phyloP scores from a whole-genome alignment of 2,888 invertebrate genomes.

The Philonicus albiceps region DNA sequence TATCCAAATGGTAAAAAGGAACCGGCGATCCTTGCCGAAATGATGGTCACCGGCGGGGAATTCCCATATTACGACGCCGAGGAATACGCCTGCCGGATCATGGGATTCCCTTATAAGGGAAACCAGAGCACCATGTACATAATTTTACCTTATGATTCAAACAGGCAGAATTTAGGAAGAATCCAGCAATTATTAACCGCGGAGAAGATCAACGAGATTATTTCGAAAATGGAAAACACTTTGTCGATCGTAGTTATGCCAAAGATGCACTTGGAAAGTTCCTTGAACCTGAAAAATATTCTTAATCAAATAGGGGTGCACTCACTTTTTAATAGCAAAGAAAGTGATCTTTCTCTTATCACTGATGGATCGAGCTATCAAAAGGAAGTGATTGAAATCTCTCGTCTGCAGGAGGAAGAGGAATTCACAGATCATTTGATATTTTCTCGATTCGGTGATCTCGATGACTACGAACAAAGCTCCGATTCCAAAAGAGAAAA shows the following conservation, averaged over 20 bases:
- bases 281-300: slow-evolving; percentile 66
- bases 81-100: slow-evolving; percentile 65
- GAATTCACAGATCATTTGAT: neutral
- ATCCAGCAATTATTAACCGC: slow-evolving; percentile 64
- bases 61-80: slow-evolving; percentile 66
- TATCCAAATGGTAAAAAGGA: slow-evolving; percentile 63
- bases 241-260: slow-evolving; percentile 70
- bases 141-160: slow-evolving; percentile 68
- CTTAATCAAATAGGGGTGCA: slow-evolving; percentile 69
- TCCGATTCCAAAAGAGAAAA: neutral
- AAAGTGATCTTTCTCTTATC: slow-evolving; percentile 75
- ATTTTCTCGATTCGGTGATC: neutral
- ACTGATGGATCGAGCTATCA: slow-evolving; percentile 53
- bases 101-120: slow-evolving; percentile 74
- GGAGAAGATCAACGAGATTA: slow-evolving; percentile 60
- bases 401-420: neutral
- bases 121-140: slow-evolving; percentile 71
- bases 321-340: slow-evolving; percentile 69
- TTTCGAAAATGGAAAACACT: slow-evolving; percentile 57
- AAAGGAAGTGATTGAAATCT: neutral
- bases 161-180: slow-evolving; percentile 61
- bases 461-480: neutral
- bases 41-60: slow-evolving; percentile 72
- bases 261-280: slow-evolving; percentile 74
- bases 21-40: slow-evolving; percentile 61